phyloP scores from a whole-genome alignment of 1,140 invertebrate species.

The Heliconius hermathena region DNA sequence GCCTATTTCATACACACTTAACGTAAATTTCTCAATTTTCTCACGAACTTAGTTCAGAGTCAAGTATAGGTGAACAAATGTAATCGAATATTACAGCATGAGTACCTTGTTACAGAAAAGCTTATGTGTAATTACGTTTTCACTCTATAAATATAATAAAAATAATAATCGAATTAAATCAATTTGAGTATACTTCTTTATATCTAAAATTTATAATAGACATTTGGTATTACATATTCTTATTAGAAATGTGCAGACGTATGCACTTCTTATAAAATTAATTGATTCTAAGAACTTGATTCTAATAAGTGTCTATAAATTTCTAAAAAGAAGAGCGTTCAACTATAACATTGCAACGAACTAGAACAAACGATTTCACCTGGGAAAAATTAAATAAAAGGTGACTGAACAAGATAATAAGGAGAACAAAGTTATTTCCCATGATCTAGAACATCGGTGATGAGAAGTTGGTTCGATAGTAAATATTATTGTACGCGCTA shows the following conservation, averaged over 20 bases:
- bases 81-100: not conserved
- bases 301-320: not conserved
- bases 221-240: too few species aligned
- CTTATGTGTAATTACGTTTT: too few species aligned
- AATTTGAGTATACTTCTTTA: too few species aligned
- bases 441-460: slow-evolving; percentile 61
- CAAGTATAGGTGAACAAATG: not conserved
- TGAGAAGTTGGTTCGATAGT: slow-evolving; percentile 55
- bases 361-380: slow-evolving; percentile 59
- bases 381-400: slow-evolving; percentile 64
- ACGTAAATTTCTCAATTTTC: slow-evolving; percentile 21
- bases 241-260: not conserved
- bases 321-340: slow-evolving; percentile 15
- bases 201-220: too few species aligned
- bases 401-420: slow-evolving; percentile 58
- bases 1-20: not conserved
- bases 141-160: too few species aligned
- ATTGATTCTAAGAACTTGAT: not conserved
- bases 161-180: too few species aligned
- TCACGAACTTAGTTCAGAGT: slow-evolving; percentile 11
- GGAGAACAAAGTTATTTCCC: slow-evolving; percentile 62
- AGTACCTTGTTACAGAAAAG: too few species aligned
- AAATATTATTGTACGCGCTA: slow-evolving; percentile 48
- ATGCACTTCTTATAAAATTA: not conserved
- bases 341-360: slow-evolving; percentile 37